Evolutionary conservation across 2,888 invertebrate genomes (phyloP).

Genomic region (Apotomis turbidana): DNA sequence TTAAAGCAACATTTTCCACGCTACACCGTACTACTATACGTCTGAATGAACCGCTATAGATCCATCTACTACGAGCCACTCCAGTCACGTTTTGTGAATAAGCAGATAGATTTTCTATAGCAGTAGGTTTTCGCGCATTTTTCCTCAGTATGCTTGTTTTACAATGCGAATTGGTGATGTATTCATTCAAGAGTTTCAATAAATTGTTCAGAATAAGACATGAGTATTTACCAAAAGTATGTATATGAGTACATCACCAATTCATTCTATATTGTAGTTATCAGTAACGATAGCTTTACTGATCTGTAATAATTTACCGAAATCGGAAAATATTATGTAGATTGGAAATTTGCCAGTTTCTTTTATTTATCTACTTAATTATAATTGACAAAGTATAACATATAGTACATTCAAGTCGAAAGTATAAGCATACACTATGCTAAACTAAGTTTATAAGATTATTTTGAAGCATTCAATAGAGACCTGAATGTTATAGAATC

Average conservation of each 20-base stretch:
- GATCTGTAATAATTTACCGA: no score
- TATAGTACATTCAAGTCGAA: no score
- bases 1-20: conserved; percentile 17
- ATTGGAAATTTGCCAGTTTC: no score
- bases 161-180: conserved; percentile 2
- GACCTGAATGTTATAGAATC: no score
- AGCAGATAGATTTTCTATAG: conserved; percentile 35
- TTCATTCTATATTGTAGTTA: background rate
- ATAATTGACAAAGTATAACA: no score
- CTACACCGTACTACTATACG: conserved; percentile 25
- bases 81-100: conserved; percentile 38
- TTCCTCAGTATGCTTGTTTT: conserved; percentile 15
- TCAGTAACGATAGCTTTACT: no score
- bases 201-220: background rate
- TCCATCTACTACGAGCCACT: conserved; percentile 35
- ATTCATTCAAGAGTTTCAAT: conserved; percentile 29
- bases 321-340: no score
- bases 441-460: no score
- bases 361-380: no score
- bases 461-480: no score
- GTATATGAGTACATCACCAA: background rate
- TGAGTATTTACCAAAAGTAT: background rate
- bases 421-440: no score
- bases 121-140: conserved; percentile 43
- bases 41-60: conserved; percentile 34